Evolutionary conservation across 2,888 invertebrate genomes (phyloP).

Genomic region (Mamestra brassicae): DNA sequence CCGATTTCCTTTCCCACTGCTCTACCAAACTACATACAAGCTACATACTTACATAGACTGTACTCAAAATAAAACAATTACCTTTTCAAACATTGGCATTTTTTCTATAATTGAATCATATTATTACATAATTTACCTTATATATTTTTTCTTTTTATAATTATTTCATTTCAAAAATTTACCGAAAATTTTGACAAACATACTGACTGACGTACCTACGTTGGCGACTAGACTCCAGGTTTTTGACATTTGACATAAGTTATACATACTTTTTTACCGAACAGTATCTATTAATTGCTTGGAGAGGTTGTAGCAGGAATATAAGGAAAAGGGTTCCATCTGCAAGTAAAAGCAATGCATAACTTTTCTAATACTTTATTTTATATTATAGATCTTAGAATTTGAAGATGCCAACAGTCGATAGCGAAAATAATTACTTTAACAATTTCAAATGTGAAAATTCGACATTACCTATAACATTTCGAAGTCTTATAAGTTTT

Average conservation of each 20-base stretch:
- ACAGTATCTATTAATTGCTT: constrained; percentile 38
- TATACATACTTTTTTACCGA: constrained; percentile 32
- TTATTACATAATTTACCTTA: not conserved
- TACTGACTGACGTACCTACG: constrained; percentile 13
- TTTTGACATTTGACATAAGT: constrained; percentile 5
- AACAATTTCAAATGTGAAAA: constrained; percentile 68
- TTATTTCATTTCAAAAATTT: constrained; percentile 23
- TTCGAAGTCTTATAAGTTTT: constrained; percentile 61
- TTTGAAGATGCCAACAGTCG: constrained; percentile 78
- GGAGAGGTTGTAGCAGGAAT: constrained; percentile 22
- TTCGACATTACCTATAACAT: constrained; percentile 60
- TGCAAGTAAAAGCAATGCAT: constrained; percentile 49
- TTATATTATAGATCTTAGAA: constrained; percentile 71
- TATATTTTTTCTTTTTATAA: constrained; percentile 6
- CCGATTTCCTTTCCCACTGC: no score
- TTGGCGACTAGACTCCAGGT: constrained; percentile 19
- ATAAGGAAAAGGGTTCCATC: constrained; percentile 38
- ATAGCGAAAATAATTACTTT: constrained; percentile 69
- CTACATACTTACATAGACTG: not conserved
- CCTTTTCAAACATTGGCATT: constrained; percentile 51
- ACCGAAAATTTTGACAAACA: constrained; percentile 35
- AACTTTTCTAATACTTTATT: constrained; percentile 63
- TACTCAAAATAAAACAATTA: constrained; percentile 48
- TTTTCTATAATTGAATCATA: constrained; percentile 38
- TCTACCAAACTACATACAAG: not conserved